Base-by-base conservation (phyloP, 2,888 invertebrate genomes). In the Mesorhabditis sp. region DNA sequence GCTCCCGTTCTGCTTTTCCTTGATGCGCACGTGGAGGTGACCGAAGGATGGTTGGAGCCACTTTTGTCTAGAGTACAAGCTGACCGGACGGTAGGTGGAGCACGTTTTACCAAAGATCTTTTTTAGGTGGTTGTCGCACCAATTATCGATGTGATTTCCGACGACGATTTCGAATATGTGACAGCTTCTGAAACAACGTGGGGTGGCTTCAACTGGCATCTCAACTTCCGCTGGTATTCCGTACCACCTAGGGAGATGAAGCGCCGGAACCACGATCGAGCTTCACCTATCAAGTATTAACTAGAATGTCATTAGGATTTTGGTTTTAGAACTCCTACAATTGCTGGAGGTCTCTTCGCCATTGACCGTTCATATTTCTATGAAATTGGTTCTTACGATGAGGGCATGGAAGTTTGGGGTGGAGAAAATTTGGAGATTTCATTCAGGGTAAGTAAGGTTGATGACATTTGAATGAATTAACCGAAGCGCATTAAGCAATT, bases 401-500 rank as follows among this genome's bases (percentile, higher is more conserved):
- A 95, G 87, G 97, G 97, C 82, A 98, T 98, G 97, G 95, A 97
- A 88, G 96, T 98, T 83, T 98, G 97, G 97, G 98, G 97, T 67
- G 94, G 93, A 68, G 94, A 95, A 88, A 94, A 94, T 88, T 89
- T 95, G 65, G 94, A 95, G 88, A 93, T 95, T 92, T 93, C 93
- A 85, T 93, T 94, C 88, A 90, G 94, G 90, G 94, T 94, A 89
- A 89, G 90, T 70, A 45, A 28, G 28, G 28, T 28, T 28, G 2
- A 28, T 28, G 28, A 28, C 28, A 28, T 28, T 43, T 66, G 28
- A 7, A 43, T 50, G 41, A 43, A 43, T 15, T 4, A 42, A 13
- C 43, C 42, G 28, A 28, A 28, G 1, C 2, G 28, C 1, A 28
- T 28, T 28, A 28, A 28, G 28, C 1, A 28, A 13, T 2, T 2